These are phyloP conservation scores for Drosophila novamexicana DNA, from an alignment of 1,140 invertebrate genomes.

Conservation along the genomic window DNA sequence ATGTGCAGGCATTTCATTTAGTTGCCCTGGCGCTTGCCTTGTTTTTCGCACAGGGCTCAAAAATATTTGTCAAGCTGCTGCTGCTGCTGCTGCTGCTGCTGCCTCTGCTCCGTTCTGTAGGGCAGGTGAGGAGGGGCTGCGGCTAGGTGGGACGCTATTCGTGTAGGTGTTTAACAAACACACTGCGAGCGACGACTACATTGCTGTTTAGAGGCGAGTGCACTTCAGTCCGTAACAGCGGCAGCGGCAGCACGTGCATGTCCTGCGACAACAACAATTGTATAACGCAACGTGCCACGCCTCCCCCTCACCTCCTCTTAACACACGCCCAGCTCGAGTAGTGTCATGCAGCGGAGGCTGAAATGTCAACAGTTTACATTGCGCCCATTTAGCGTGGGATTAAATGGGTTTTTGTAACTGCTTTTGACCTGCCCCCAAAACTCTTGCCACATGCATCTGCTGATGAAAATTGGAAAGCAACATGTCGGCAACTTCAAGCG, in stretches of 20 bases:
- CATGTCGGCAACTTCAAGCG: slow-evolving; percentile 67
- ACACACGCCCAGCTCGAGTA: slow-evolving; percentile 1
- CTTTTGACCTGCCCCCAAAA: slow-evolving; percentile 33
- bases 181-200: slow-evolving; percentile 48
- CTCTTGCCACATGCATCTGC: slow-evolving; percentile 12
- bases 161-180: slow-evolving; percentile 82
- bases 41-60: slow-evolving; percentile 55
- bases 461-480: slow-evolving; percentile 70
- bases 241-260: slow-evolving; percentile 50
- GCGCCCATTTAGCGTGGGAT: slow-evolving; percentile 76
- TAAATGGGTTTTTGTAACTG: slow-evolving; percentile 73
- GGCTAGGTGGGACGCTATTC: slow-evolving; percentile 35
- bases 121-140: background rate
- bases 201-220: slow-evolving; percentile 65
- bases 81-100: slow-evolving; percentile 7
- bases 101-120: background rate
- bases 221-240: slow-evolving; percentile 50
- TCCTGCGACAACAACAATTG: slow-evolving; percentile 49
- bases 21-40: slow-evolving; percentile 20
- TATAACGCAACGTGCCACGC: slow-evolving; percentile 25
- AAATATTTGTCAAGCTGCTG: slow-evolving; percentile 69
- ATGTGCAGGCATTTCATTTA: slow-evolving; percentile 56
- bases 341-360: slow-evolving; percentile 67
- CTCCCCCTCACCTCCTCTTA: too few species aligned
- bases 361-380: slow-evolving; percentile 82